These are phyloP conservation scores for Malurus cyaneus DNA, from an alignment of 2,113 vertebrate species.

Conservation along the genomic window DNA sequence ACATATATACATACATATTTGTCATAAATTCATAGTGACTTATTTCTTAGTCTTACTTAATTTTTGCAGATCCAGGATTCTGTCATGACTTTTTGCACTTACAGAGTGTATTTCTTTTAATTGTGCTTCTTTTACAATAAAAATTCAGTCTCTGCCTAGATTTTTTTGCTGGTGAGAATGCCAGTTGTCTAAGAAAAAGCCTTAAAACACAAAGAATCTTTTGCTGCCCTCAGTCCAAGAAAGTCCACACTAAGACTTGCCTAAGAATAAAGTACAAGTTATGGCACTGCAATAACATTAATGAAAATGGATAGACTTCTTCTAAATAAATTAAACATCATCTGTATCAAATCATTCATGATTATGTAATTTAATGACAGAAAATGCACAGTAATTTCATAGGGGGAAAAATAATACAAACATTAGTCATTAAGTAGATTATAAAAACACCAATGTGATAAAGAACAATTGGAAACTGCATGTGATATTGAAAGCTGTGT, in stretches of 20 bases:
- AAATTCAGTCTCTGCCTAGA: neutral
- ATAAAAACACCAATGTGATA: neutral
- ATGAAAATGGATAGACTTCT: neutral
- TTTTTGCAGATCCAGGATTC: slow-evolving; percentile 22
- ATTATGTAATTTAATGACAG: neutral
- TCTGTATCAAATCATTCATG: neutral
- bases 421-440: neutral
- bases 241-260: neutral
- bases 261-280: neutral
- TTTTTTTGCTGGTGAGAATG: neutral
- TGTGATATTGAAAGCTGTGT: neutral
- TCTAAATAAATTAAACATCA: neutral
- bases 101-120: slow-evolving; percentile 12
- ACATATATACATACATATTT: neutral
- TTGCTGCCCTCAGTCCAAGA: neutral
- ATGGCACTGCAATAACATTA: neutral
- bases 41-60: slow-evolving; percentile 27
- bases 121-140: neutral
- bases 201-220: neutral
- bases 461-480: neutral
- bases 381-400: neutral
- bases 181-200: neutral
- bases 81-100: slow-evolving; percentile 5
- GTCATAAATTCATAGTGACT: neutral
- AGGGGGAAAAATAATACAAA: neutral